Percentiles rank a stretch among this genome's conserved stretches.
These are phyloP conservation scores for Lamellibrachia luymesi DNA, from an alignment of 1,140 invertebrate genomes.

Conservation along the genomic window DNA sequence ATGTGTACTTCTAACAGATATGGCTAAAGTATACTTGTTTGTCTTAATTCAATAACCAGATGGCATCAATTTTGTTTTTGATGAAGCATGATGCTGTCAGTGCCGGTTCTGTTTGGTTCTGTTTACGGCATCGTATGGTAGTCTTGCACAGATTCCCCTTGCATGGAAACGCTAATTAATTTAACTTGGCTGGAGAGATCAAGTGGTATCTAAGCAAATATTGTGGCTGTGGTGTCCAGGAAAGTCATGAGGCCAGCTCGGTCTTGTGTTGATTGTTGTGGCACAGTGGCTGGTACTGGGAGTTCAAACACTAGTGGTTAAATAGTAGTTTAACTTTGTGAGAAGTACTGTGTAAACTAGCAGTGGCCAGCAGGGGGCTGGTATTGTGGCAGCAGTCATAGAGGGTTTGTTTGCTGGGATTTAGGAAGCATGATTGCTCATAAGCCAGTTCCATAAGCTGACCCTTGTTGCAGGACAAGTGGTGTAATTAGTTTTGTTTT, in stretches of 20 bases:
- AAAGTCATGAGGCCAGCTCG: neutral
- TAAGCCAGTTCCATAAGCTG: too few species aligned
- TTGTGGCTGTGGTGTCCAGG: neutral
- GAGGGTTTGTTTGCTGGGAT: neutral
- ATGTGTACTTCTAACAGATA: neutral
- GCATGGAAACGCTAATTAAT: neutral
- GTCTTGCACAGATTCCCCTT: neutral
- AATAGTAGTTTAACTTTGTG: neutral
- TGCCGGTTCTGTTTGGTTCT: neutral
- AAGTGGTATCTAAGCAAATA: neutral
- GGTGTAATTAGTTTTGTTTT: neutral
- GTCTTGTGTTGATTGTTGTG: neutral
- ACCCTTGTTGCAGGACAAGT: neutral
- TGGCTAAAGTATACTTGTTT: neutral
- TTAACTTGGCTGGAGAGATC: neutral
- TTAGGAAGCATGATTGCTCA: neutral
- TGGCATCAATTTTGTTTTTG: neutral
- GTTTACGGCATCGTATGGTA: neutral
- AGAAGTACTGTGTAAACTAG: neutral
- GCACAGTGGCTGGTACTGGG: neutral
- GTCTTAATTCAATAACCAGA: neutral
- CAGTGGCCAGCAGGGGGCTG: neutral
- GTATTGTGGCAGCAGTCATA: neutral
- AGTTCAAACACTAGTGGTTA: neutral
- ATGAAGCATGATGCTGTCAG: neutral